Evolutionary conservation across 2,888 invertebrate genomes (phyloP), one percentile per base, ranked within the genome.

Genomic region (Morinoia aosen): DNA sequence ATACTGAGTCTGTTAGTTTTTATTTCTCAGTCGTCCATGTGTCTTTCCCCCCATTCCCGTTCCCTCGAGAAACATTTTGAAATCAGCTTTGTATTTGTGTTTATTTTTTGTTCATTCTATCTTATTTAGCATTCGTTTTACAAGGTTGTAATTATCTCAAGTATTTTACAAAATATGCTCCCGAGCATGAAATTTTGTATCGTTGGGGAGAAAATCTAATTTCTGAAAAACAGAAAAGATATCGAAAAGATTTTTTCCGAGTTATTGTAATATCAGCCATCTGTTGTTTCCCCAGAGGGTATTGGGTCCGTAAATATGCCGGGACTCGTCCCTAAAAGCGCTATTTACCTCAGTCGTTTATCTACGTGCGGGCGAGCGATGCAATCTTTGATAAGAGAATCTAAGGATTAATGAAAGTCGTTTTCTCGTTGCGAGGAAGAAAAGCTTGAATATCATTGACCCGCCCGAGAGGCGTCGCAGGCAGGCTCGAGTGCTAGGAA

Each of bases 331-430:
- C 76, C 76, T 76, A 76, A 76, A 61, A 76, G 76, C 33, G 76
- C 76, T 76, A 33, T 76, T 76, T 76, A 76, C 76, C 76, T 76
- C 76, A 76, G 76, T 76, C 76, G 76, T 76, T 76, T 76, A 76
- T 76, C 76, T 76, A 76, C 76, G 76, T 76, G 76, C 76, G 76
- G 61, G 76, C 76, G 76, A 76, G 76, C 76, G 76, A 76, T 76
- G 76, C 76, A 76, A 76, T 76, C 76, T 76, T 8, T 76, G 76
- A 76, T 76, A 76, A 76, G 25, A 76, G 76, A 76, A 76, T 76
- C 76, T 76, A 76, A 76, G 76, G 76, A 76, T 76, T 76, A 76
- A 76, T 76, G 76, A 76, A 76, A 76, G 76, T 76, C 76, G 76
- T 76, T 76, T 76, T 76, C 76, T 76, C 76, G 76, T 76, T 76